Conservation (phyloP, 2,113 vertebrate genomes). For the Tauraco erythrolophus region DNA sequence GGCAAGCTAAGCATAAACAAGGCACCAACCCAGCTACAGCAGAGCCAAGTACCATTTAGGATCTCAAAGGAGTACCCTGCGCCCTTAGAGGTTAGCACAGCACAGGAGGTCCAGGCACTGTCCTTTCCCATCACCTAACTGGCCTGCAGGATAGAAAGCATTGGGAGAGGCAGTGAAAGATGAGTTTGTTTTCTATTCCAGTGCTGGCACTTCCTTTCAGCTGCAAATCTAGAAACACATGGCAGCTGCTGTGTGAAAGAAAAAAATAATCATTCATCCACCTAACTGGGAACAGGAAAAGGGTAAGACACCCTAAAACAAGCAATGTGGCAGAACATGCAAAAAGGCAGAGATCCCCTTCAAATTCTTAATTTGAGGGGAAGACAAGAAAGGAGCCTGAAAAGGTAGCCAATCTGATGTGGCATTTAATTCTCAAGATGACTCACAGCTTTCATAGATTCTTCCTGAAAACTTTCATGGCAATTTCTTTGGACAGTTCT, state of each 20-base stretch:
- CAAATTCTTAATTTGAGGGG: not conserved
- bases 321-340: not conserved
- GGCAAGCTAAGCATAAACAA: conserved; percentile 34
- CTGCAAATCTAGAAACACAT: not conserved
- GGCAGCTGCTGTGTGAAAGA: not conserved
- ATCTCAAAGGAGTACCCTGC: not conserved
- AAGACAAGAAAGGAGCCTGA: not conserved
- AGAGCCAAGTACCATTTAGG: not conserved
- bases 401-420: not conserved
- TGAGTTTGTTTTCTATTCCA: not conserved
- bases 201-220: not conserved
- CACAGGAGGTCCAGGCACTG: not conserved
- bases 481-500: not conserved
- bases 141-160: not conserved
- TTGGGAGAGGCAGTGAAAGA: not conserved
- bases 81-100: not conserved
- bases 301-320: not conserved
- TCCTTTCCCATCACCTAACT: not conserved
- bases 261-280: not conserved
- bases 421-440: not conserved
- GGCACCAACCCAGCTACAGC: not conserved
- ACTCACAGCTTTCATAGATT: not conserved
- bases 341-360: not conserved
- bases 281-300: not conserved
- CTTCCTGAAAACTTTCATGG: not conserved